These are phyloP conservation scores for Melanogrammus aeglefinus DNA, from an alignment of 2,797 vertebrate genomes.

Conservation along the genomic window DNA sequence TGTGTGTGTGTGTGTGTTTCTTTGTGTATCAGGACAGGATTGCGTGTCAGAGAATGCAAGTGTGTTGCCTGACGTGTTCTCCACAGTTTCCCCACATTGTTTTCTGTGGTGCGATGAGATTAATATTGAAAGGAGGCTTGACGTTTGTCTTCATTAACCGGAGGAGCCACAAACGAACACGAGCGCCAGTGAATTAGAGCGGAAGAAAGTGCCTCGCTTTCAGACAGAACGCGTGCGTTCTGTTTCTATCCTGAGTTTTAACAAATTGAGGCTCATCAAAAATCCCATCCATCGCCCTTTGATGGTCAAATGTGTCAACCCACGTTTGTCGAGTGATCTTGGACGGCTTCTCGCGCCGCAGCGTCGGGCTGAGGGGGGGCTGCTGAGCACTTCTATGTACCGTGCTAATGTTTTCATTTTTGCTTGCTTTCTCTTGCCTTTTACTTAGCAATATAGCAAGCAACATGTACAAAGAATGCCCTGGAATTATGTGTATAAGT, in stretches of 20 bases:
- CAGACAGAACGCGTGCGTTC: too few relatives aligned
- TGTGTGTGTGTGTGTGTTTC: not conserved
- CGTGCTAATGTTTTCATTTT: not conserved
- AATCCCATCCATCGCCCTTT: not conserved
- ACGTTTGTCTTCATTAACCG: constrained; percentile 2
- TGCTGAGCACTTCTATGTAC: not conserved
- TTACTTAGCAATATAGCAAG: not conserved
- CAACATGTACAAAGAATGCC: not conserved
- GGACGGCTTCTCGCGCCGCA: too few relatives aligned
- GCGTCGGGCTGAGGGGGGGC: too few relatives aligned
- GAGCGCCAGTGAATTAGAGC: not conserved
- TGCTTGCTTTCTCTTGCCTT: not conserved
- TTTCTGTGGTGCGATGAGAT: not conserved
- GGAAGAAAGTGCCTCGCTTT: too few relatives aligned
- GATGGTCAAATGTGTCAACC: not conserved
- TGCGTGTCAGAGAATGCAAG: not conserved
- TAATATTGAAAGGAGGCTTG: not conserved
- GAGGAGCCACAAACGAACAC: not conserved
- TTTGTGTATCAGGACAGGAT: not conserved
- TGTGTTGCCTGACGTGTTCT: not conserved
- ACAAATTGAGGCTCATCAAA: not conserved
- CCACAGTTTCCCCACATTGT: not conserved
- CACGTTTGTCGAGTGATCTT: not conserved
- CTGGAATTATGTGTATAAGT: not conserved
- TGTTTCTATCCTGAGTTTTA: not conserved